Percentiles rank a stretch among this genome's conserved stretches.
Evolutionary conservation across 2,888 invertebrate species (phyloP).

Genomic region (Tricholauxania praeusta): DNA sequence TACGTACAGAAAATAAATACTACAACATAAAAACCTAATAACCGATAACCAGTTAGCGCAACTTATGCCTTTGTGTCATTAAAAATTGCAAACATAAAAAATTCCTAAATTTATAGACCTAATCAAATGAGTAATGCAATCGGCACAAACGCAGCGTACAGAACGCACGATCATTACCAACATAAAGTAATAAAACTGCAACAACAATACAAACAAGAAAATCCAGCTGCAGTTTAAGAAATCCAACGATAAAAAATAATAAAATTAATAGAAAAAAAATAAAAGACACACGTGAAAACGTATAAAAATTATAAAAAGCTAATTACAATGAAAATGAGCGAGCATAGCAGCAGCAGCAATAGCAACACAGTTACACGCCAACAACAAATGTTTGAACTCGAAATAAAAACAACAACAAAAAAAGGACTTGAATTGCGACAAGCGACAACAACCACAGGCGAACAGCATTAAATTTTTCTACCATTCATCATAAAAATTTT

Average conservation of each 20-base stretch:
- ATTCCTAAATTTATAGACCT: slow-evolving; percentile 29
- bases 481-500: slow-evolving; percentile 16
- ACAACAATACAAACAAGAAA: slow-evolving; percentile 39
- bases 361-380: neutral
- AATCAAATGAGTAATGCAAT: slow-evolving; percentile 33
- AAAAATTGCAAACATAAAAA: slow-evolving; percentile 3
- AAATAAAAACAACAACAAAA: too few species aligned
- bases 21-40: too few species aligned
- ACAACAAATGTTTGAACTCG: neutral
- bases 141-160: slow-evolving; percentile 1
- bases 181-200: neutral
- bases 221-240: slow-evolving; percentile 41
- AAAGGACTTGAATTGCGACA: neutral
- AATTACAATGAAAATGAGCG: slow-evolving; percentile 27
- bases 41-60: too few species aligned
- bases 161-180: slow-evolving; percentile 24
- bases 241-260: slow-evolving; percentile 23
- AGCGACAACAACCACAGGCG: neutral
- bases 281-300: slow-evolving; percentile 12
- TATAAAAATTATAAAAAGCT: slow-evolving; percentile 30
- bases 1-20: too few species aligned
- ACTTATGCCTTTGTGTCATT: neutral
- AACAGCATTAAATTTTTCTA: slow-evolving; percentile 5
- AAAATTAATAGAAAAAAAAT: slow-evolving; percentile 6
- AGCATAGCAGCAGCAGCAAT: slow-evolving; percentile 15